Percentiles rank a stretch among this genome's conserved stretches.
Conservation (phyloP, 1,140 invertebrate genomes). For the Drosophila teissieri region DNA sequence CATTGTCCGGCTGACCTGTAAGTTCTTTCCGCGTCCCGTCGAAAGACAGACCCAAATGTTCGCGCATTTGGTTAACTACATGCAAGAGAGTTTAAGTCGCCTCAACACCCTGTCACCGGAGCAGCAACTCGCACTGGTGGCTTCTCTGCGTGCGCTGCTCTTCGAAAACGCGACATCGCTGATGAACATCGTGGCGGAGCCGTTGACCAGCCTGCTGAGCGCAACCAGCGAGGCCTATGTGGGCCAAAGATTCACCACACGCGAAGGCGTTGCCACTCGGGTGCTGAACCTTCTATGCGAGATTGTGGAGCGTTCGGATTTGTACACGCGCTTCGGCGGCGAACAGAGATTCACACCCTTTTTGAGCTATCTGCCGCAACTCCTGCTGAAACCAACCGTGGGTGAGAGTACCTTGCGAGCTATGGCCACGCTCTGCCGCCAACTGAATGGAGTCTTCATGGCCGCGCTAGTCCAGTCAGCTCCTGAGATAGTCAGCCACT, state of each 20-base stretch:
- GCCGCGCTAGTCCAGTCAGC: conserved; percentile 27
- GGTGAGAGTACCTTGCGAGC: conserved; percentile 55
- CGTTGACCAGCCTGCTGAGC: conserved; percentile 39
- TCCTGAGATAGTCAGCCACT: conserved; percentile 36
- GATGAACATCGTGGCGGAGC: conserved; percentile 58
- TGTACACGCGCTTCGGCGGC: conserved; percentile 84
- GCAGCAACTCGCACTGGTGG: conserved; percentile 68
- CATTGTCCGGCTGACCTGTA: conserved; percentile 63
- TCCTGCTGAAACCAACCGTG: conserved; percentile 67
- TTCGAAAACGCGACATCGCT: conserved; percentile 81
- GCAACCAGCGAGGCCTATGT: conserved; percentile 63
- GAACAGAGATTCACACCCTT: conserved; percentile 51
- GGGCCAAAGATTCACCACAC: conserved; percentile 56
- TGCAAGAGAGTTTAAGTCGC: conserved; percentile 28
- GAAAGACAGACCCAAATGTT: conserved; percentile 34
- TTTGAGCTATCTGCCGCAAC: conserved; percentile 64
- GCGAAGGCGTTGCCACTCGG: conserved; percentile 58
- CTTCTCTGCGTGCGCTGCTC: conserved; percentile 83
- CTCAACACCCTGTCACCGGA: conserved; percentile 15
- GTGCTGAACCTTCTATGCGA: conserved; percentile 83
- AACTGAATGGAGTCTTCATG: conserved; percentile 68
- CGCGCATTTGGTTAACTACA: conserved; percentile 32
- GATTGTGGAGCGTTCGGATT: conserved; percentile 84
- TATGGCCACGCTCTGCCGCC: conserved; percentile 72
- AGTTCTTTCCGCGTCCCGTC: conserved; percentile 44